Evolutionary conservation across 2,113 vertebrate species (phyloP).

Genomic region (Oxyura jamaicensis): DNA sequence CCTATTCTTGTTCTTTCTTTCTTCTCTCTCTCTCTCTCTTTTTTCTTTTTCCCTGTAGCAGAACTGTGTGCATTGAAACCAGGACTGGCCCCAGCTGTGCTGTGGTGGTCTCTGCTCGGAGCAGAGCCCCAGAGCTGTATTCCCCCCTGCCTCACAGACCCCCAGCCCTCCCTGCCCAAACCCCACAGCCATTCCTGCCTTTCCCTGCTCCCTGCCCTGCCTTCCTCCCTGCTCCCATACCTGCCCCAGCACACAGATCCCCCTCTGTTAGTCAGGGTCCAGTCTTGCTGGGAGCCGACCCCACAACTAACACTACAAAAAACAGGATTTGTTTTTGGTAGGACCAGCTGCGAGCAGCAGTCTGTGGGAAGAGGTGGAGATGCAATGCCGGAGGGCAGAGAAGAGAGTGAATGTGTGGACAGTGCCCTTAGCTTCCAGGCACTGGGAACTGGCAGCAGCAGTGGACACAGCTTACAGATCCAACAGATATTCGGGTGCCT

Average conservation of each 20-base stretch:
- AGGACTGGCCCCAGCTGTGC: neutral
- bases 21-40: no score
- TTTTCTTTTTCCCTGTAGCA: neutral
- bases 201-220: neutral
- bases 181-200: neutral
- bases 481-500: fast-evolving
- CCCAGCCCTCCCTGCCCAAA: neutral
- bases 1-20: no score
- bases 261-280: no score
- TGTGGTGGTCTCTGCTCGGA: neutral
- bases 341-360: neutral
- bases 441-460: neutral
- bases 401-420: no score
- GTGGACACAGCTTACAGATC: fast-evolving
- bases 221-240: no score
- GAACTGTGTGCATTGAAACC: neutral
- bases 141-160: neutral
- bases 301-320: no score
- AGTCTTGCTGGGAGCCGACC: no score
- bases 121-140: neutral
- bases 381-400: neutral
- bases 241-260: no score
- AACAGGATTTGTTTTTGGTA: neutral
- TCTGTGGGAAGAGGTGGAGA: neutral
- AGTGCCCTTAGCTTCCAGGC: neutral